Conservation (phyloP, 2,888 invertebrate species). For the Acronicta leporina region DNA sequence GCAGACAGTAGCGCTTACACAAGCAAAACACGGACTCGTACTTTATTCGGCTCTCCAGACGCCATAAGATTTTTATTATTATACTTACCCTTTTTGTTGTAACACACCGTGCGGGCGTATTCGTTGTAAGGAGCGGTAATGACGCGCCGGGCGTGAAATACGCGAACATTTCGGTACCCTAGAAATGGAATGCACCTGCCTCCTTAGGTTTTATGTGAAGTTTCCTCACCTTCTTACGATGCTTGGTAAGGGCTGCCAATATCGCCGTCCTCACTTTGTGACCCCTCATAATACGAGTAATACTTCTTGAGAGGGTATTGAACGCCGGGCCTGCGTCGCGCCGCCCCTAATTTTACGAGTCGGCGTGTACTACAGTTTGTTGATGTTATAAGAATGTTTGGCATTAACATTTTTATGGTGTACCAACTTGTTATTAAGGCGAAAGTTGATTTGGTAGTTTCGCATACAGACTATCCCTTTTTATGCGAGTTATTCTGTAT, state of each 20-base stretch:
- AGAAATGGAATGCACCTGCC: conserved; percentile 88
- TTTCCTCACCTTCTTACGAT: conserved; percentile 86
- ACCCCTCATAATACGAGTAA: conserved; percentile 87
- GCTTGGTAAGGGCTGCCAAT: conserved; percentile 85
- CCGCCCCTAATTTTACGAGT: conserved; percentile 80
- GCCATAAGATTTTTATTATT: conserved; percentile 85
- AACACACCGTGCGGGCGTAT: conserved; percentile 71
- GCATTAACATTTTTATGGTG: conserved; percentile 73
- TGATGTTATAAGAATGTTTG: conserved; percentile 70
- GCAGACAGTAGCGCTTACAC: conserved; percentile 61
- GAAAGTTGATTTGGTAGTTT: conserved; percentile 51
- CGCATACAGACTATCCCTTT: conserved; percentile 46
- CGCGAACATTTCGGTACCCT: conserved; percentile 84
- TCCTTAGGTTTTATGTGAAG: conserved; percentile 88
- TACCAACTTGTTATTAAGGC: conserved; percentile 62
- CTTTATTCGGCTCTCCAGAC: conserved; percentile 70
- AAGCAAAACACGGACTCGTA: conserved; percentile 68
- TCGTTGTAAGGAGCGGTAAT: conserved; percentile 78
- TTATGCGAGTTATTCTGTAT: conserved; percentile 47
- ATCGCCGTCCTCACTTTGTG: conserved; percentile 87
- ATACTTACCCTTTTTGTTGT: conserved; percentile 81
- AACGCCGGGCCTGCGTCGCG: conserved; percentile 72
- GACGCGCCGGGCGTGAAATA: conserved; percentile 86
- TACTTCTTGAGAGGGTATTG: conserved; percentile 87
- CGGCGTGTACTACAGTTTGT: conserved; percentile 67